phyloP scores from a whole-genome alignment of 2,888 invertebrate species.

The Criorhina ranunculi region DNA sequence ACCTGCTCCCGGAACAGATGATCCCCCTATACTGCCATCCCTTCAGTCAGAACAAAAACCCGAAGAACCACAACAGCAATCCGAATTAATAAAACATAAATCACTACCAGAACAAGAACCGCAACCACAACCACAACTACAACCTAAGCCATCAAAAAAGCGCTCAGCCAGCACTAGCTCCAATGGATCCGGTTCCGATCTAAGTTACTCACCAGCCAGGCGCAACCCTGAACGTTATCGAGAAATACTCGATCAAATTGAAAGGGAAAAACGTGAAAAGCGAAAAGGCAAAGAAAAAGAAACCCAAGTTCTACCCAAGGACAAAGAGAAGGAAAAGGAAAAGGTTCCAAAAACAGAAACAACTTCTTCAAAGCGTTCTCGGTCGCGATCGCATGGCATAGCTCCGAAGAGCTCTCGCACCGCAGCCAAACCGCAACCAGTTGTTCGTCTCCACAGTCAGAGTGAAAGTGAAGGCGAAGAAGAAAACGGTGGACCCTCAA shows the following conservation, averaged over 20 bases:
- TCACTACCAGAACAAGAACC: constrained; percentile 69
- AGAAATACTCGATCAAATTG: constrained; percentile 87
- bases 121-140: constrained; percentile 62
- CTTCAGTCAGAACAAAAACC: constrained; percentile 27
- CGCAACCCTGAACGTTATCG: constrained; percentile 89
- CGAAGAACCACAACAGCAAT: constrained; percentile 1
- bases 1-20: constrained; percentile 54
- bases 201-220: constrained; percentile 89
- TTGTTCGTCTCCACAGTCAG: constrained; percentile 87
- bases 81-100: constrained; percentile 1
- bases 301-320: constrained; percentile 46
- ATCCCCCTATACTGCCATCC: constrained; percentile 16
- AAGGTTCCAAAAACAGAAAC: constrained; percentile 41
- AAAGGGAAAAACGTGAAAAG: constrained; percentile 86
- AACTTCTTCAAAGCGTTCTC: constrained; percentile 60
- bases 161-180: constrained; percentile 81
- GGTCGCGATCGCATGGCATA: constrained; percentile 65
- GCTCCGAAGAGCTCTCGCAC: constrained; percentile 41
- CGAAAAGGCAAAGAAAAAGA: constrained; percentile 81
- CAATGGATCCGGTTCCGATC: constrained; percentile 81
- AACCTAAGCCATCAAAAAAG: constrained; percentile 39
- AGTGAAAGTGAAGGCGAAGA: constrained; percentile 86
- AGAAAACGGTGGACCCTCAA: constrained; percentile 78
- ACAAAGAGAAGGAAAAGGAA: constrained; percentile 50
- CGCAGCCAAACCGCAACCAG: constrained; percentile 81